Base-by-base conservation (phyloP, 2,113 vertebrate species). In the Elachura formosa region DNA sequence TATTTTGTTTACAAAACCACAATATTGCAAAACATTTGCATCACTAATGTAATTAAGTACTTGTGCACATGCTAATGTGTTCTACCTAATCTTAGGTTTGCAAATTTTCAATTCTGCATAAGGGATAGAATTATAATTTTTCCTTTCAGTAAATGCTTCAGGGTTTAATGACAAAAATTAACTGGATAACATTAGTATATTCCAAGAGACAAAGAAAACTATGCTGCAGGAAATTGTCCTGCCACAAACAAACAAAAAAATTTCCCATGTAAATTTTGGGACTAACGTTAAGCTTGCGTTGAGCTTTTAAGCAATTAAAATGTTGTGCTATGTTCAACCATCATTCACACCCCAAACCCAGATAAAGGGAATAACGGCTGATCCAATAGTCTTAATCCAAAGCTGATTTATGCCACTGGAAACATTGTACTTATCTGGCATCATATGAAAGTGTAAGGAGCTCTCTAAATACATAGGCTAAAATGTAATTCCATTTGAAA, bases 11-110 rank as follows among this genome's bases (percentile, higher is more conserved):
- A 96, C 94, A 95, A 97, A 97, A 90, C 66, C 85, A 95, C 93
- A 96, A 95, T 96, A 90, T 96, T 95, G 95, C 96, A 96, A 97
- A 97, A 96, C 46, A 95, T 97, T 98, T 97, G 96, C 97, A 98
- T 97, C 92, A 81, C 94, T 97, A 98, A 97, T 97, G 95, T 97
- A 97, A 98, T 97, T 97, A 98, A 97, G 82, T 88, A 86, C 91
- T 97, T 97, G 82, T 96, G 96, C 87, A 89, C 68, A 96, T 77
- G 87, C 79, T 96, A 97, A 96, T 96, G 29, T 79, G 45, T 38
- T 89, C 77, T 90, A 95, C 94, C 92, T 97, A 97, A 98, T 97
- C 95, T 95, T 95, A 95, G 72, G 71, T 96, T 96, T 90, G 71
- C 52, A 96, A 96, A 96, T 97, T 93, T 96, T 81, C 75, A 93